Base-by-base conservation (phyloP, 1,140 invertebrate genomes). In the Musca domestica region DNA sequence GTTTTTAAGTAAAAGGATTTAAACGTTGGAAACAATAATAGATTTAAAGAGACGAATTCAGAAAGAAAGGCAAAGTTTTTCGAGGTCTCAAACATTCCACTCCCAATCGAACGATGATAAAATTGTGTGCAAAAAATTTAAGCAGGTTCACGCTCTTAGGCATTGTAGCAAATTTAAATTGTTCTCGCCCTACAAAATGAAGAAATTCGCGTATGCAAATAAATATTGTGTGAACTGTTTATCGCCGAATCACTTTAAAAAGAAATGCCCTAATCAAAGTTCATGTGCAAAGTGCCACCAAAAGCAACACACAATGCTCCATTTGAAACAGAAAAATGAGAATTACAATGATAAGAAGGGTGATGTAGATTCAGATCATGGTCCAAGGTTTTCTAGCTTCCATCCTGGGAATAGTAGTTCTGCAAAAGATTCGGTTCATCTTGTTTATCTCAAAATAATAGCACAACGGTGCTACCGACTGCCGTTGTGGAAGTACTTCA, bases 201-300 rank as follows among this genome's bases (percentile, higher is more conserved):
- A 20, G 22, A 34, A 61, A 14, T 30, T 34, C 17, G 56, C 34
- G 7, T 61, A 61, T 34, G 27, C 56, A 19, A 61, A 61, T 19
- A 61, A 61, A 22, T 61, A 56, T 27, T 56, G 52, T 27, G 22
- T 25, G 6, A 56, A 56, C 12, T 56, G 52, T 56, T 56, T 56
- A 15, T 56, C 52, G 17, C 14, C 52, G 4, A 56, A 25, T 27
- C 23, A 30, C 17, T 56, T 12, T 14, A 56, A 56, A 56, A 15
- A 14, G 12, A 56, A 56, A 56, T 56, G 52, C 27, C 22, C 52
- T n/a, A 56, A 23, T n/a, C 23, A 30, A 58, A 25, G 15, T 30
- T 58, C 54, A 0, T 58, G 23, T 58, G 25, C 23, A 30, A 27
- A 27, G 9, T 58, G 54, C 27, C 2, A 58, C n/a, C 23, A n/a